Conservation (phyloP, 2,888 invertebrate species). For the Papilio protenor region DNA sequence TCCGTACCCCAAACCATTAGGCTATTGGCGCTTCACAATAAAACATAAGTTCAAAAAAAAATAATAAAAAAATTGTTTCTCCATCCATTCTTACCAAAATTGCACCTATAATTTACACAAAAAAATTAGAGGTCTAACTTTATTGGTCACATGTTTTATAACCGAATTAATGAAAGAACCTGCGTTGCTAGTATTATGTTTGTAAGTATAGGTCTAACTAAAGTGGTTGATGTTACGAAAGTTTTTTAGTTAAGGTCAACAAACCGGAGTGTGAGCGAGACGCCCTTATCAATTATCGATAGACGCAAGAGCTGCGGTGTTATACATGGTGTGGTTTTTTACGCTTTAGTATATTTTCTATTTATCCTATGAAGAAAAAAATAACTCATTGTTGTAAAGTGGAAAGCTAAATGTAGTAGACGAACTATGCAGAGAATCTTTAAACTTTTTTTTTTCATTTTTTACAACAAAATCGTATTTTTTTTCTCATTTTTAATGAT, state of each 20-base stretch:
- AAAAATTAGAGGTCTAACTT: slow-evolving; percentile 46
- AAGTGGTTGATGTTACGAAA: slow-evolving; percentile 46
- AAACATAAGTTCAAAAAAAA: slow-evolving; percentile 44
- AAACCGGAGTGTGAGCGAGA: slow-evolving; percentile 71
- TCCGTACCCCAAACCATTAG: too few species aligned
- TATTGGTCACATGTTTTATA: slow-evolving; percentile 44
- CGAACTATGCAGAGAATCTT: too few species aligned
- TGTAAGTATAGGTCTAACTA: slow-evolving; percentile 42
- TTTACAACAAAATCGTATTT: too few species aligned
- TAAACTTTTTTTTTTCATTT: too few species aligned
- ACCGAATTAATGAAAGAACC: slow-evolving; percentile 36
- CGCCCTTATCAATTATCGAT: slow-evolving; percentile 77
- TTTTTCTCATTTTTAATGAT: too few species aligned
- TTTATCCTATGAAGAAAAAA: too few species aligned
- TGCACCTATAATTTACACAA: slow-evolving; percentile 50
- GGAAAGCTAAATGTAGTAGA: too few species aligned
- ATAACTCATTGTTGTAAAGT: too few species aligned
- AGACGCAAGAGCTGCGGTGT: slow-evolving; percentile 56
- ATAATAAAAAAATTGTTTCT: slow-evolving; percentile 57
- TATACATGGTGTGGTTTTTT: slow-evolving; percentile 55
- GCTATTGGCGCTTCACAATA: too few species aligned
- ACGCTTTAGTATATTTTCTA: neutral
- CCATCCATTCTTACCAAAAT: slow-evolving; percentile 52
- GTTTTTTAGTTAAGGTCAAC: slow-evolving; percentile 68
- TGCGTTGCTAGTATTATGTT: slow-evolving; percentile 27